Percentiles rank a stretch among this genome's conserved stretches.
Conservation (phyloP, 1,140 invertebrate genomes). For the Drosophila ogumai region DNA sequence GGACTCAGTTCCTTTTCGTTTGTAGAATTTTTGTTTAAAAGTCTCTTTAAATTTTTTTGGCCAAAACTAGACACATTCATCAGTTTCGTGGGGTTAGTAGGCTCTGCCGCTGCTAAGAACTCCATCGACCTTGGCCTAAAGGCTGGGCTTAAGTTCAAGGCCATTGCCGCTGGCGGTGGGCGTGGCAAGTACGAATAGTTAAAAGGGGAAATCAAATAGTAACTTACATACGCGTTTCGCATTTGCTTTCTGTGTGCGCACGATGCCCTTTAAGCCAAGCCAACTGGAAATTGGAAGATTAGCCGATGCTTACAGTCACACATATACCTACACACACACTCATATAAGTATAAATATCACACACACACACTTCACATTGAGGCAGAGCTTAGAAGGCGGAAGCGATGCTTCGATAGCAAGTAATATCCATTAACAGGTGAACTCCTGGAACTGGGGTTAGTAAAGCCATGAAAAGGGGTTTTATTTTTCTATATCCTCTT, state of each 20-base stretch:
- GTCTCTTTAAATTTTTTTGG: neutral
- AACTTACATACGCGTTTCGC: conserved; percentile 64
- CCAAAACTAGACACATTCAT: conserved; percentile 74
- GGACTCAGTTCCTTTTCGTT: conserved; percentile 6
- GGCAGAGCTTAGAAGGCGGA: conserved; percentile 19
- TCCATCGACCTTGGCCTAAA: conserved; percentile 11
- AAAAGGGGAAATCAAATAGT: conserved; percentile 32
- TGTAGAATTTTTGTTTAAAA: neutral
- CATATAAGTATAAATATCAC: neutral
- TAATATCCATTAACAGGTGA: conserved; percentile 12
- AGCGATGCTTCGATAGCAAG: conserved; percentile 14
- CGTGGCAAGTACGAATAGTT: conserved; percentile 7
- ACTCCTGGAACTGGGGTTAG: neutral
- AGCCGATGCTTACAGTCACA: conserved; percentile 41
- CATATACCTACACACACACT: neutral
- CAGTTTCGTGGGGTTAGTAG: conserved; percentile 54
- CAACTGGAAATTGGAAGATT: conserved; percentile 76
- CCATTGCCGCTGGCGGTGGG: conserved; percentile 50
- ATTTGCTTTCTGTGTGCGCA: conserved; percentile 34
- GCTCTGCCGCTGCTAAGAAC: conserved; percentile 37
- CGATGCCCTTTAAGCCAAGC: conserved; percentile 73
- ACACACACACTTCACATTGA: neutral
- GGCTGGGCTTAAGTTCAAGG: conserved; percentile 44
- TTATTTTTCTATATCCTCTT: neutral
- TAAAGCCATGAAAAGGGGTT: neutral